Conservation (phyloP, 1,140 invertebrate species). For the Linepithema humile region DNA sequence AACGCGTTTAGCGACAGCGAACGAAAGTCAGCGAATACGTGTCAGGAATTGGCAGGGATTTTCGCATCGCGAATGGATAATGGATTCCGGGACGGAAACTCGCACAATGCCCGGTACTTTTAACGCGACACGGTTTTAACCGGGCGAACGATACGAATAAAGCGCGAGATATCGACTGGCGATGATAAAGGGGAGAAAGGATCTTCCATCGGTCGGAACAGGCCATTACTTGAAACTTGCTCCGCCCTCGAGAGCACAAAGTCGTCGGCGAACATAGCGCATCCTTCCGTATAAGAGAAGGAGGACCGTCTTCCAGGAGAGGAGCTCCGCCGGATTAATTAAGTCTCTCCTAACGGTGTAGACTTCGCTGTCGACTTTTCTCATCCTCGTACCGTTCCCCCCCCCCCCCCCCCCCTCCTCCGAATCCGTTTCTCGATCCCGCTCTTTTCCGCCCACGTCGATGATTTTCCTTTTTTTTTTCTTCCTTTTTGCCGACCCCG, state of each 20-base stretch:
- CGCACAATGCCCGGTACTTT: conserved; percentile 18
- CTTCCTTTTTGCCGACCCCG: conserved; percentile 30
- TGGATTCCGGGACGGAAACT: conserved; percentile 8
- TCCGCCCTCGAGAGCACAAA: conserved; percentile 40
- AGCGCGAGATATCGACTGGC: conserved; percentile 56
- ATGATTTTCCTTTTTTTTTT: conserved; percentile 56
- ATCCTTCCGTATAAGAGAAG: conserved; percentile 49
- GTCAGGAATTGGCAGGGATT: background rate
- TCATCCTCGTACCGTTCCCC: conserved; percentile 58
- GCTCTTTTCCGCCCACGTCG: conserved; percentile 32
- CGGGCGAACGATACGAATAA: conserved; percentile 39
- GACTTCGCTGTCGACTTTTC: conserved; percentile 71
- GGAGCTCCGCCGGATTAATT: conserved; percentile 68
- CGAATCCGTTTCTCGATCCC: conserved; percentile 61
- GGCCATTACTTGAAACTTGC: conserved; percentile 55
- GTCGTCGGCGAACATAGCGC: conserved; percentile 58
- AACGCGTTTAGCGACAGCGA: background rate
- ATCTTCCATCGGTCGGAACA: conserved; percentile 48
- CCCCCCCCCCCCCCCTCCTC: conserved; percentile 38
- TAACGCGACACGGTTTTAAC: conserved; percentile 47
- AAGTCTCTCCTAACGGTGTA: conserved; percentile 70
- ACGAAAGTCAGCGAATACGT: background rate
- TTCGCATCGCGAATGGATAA: conserved; percentile 18
- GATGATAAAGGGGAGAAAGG: conserved; percentile 52
- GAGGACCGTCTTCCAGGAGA: conserved; percentile 38